Evolutionary conservation across 2,888 invertebrate species (phyloP), one percentile per base, ranked within the genome.

Genomic region (Lithosia quadra): DNA sequence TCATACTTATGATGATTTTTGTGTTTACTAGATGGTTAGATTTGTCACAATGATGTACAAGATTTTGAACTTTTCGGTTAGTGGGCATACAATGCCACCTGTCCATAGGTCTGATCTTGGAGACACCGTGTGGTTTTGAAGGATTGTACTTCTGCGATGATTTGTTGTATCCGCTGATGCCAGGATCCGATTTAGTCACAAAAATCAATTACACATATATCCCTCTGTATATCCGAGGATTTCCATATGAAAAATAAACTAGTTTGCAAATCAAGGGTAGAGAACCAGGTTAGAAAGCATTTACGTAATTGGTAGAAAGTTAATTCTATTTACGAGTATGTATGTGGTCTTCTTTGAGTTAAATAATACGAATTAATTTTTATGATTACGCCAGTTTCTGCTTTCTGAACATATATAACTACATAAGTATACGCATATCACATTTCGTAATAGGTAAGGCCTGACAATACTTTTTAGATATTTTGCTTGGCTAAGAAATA

Each of bases 401-500:
- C 63, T 63, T 63, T 63, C 55, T 63, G 55, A 63, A 63, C 55
- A 55, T 63, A 22, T 56, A 28, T 21, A n/a, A n/a, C n/a, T n/a
- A 56, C 24, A 56, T 39, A n/a, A n/a, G n/a, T n/a, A 60, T 58
- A 15, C 18, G n/a, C n/a, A 28, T 58, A n/a, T 8, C 18, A 58
- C 28, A 58, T 58, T 58, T 18, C 33, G 18, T n/a, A 9, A 28
- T 11, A n/a, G n/a, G n/a, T n/a, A 53, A 49, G 7, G 21, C 7
- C 49, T 62, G 33, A 49, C 11, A 62, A 59, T 1, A 1, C n/a
- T 34, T 13, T 59, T 2, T n/a, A 49, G 1, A 9, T 18, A 3
- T 5, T 24, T 24, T 33, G 11, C n/a, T 21, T n/a, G n/a, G n/a
- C n/a, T n/a, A n/a, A n/a, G n/a, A n/a, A n/a, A n/a, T n/a, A n/a